Evolutionary conservation across 1,140 invertebrate genomes (phyloP).

Genomic region (Parasteatoda tepidariorum): DNA sequence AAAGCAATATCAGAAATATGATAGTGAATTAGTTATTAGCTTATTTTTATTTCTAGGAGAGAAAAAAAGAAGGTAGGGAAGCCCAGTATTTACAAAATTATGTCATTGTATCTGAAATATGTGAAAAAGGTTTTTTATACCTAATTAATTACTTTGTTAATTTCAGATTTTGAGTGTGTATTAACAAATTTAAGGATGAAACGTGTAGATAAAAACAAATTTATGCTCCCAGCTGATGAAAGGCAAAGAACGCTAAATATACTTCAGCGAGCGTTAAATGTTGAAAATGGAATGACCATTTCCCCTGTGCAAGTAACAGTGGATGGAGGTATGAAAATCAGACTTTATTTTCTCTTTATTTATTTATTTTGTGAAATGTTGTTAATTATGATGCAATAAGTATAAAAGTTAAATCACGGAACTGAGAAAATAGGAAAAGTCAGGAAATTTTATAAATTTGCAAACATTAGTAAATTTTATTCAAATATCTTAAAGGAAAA

Average conservation of each 20-base stretch:
- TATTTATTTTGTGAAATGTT: neutral
- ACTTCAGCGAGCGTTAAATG: slow-evolving; percentile 83
- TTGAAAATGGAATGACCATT: slow-evolving; percentile 77
- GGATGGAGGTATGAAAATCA: slow-evolving; percentile 83
- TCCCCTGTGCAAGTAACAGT: slow-evolving; percentile 79
- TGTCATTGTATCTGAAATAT: no score
- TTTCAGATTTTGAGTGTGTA: slow-evolving; percentile 88
- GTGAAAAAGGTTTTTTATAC: no score
- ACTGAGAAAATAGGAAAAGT: neutral
- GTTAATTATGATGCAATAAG: neutral
- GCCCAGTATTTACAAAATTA: no score
- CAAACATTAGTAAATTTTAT: no score
- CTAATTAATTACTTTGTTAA: slow-evolving; percentile 55
- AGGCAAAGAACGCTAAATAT: slow-evolving; percentile 83
- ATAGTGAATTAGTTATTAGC: no score
- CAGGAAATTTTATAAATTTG: no score
- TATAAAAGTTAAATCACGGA: no score
- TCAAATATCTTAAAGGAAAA: no score
- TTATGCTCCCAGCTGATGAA: slow-evolving; percentile 79
- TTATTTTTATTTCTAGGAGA: no score
- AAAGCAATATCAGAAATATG: no score
- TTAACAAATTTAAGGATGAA: slow-evolving; percentile 85
- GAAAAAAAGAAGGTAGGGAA: no score
- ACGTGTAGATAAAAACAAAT: slow-evolving; percentile 79
- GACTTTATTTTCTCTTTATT: no score